Percentiles rank a stretch among this genome's conserved stretches.
These are phyloP conservation scores for Rattus rattus DNA, from an alignment of 2,113 vertebrate genomes.

Conservation along the genomic window DNA sequence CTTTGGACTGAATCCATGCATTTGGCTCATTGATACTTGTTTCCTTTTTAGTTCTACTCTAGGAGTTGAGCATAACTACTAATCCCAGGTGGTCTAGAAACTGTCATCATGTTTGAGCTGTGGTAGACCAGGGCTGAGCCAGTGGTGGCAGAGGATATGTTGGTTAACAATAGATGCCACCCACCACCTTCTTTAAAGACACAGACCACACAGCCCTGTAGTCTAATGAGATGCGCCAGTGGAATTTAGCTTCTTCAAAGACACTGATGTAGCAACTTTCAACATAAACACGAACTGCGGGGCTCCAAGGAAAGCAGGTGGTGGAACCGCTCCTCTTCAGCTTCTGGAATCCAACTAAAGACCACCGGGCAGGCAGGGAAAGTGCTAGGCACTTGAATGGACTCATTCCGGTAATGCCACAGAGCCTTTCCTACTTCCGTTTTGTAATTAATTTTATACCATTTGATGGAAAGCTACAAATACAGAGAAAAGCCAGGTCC, in stretches of 20 bases:
- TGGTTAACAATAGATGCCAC: slow-evolving; percentile 26
- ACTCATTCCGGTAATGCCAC: background rate
- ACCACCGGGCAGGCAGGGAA: slow-evolving; percentile 11
- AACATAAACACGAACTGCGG: slow-evolving; percentile 24
- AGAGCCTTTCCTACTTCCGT: slow-evolving; percentile 26
- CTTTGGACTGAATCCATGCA: slow-evolving; percentile 59
- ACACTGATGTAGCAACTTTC: slow-evolving; percentile 25
- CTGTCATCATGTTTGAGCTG: background rate
- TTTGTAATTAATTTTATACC: background rate
- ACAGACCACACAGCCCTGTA: slow-evolving; percentile 33
- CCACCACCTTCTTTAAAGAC: slow-evolving; percentile 57
- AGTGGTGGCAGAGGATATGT: background rate
- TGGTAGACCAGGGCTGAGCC: background rate
- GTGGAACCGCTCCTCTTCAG: background rate
- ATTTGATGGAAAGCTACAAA: background rate
- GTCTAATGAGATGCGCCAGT: slow-evolving; percentile 37
- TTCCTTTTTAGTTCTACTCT: background rate
- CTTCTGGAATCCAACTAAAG: slow-evolving; percentile 48
- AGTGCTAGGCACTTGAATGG: background rate
- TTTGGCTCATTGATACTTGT: slow-evolving; percentile 29
- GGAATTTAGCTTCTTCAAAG: slow-evolving; percentile 62
- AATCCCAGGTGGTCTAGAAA: slow-evolving; percentile 63
- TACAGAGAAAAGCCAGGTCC: background rate
- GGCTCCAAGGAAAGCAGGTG: slow-evolving; percentile 51
- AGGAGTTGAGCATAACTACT: background rate